Base-by-base conservation (phyloP, 1,140 invertebrate species). In the Rhopalosiphum padi region DNA sequence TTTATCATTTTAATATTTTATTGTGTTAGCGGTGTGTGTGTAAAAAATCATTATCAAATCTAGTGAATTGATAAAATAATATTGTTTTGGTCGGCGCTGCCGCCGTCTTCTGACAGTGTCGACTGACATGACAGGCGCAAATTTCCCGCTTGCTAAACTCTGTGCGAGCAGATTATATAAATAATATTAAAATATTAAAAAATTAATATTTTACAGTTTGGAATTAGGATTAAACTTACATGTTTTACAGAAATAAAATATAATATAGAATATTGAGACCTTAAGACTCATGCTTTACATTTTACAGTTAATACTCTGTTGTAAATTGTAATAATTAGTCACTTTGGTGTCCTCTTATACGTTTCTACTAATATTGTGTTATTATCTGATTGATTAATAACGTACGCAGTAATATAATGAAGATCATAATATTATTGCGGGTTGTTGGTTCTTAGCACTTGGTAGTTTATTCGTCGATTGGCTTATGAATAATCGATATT, bases 1-100 rank as follows among this genome's bases (percentile, higher is more conserved):
- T 68, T 77, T 77, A 77, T 77, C 60, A 77, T 35, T 6, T 77
- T 6, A 77, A n/a, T 77, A 21, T 9, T 35, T 85, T 7, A 85
- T 85, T 23, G 23, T 46, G 41, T 86, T 86, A 6, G 41, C 37
- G 41, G 43, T 30, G 25, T 35, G 7, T 6, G 25, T 18, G 11
- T 22, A 87, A 85, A 89, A 89, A 89, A 55, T 41, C 35, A 55
- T 41, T 89, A 89, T 89, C 88, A 89, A 55, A 89, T 23, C 53
- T 35, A 23, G 3, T 18, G 48, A 55, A 53, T 55, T 89, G 88
- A 89, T 89, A 89, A 89, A 89, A 89, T 37, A 53, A 89, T 48
- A n/a, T 53, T 89, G 18, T 89, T 35, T 25, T 89, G n/a, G 48
- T 55, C 23, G 22, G 6, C 51, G 35, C 48, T 30, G 30, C 30